Evolutionary conservation across 2,113 vertebrate genomes (phyloP).

Genomic region (Oxygymnocypris stewartii): DNA sequence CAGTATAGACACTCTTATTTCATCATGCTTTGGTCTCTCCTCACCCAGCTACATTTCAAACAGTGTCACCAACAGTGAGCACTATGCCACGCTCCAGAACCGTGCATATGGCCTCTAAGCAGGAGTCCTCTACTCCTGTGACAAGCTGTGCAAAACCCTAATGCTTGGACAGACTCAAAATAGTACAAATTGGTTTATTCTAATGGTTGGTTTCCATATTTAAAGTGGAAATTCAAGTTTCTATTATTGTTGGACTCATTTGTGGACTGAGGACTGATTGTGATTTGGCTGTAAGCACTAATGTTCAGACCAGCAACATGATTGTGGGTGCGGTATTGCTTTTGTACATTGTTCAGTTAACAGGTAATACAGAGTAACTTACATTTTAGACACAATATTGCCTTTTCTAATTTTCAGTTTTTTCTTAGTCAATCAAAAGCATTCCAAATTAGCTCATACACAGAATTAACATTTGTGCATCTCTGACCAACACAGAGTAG

Average conservation of each 20-base stretch:
- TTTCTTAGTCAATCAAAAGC: too few relatives aligned
- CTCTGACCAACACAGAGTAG: neutral
- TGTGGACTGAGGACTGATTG: too few relatives aligned
- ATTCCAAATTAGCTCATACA: too few relatives aligned
- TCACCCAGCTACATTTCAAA: constrained; percentile 19
- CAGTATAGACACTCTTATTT: neutral
- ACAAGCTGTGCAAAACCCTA: constrained; percentile 35
- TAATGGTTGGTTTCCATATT: neutral
- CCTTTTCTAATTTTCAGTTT: too few relatives aligned
- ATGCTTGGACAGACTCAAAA: constrained; percentile 20
- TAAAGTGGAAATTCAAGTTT: neutral
- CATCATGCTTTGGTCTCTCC: constrained; percentile 12
- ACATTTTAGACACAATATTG: too few relatives aligned
- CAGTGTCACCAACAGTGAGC: constrained; percentile 17
- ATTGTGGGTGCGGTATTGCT: too few relatives aligned
- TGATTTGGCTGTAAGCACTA: too few relatives aligned
- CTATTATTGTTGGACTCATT: neutral
- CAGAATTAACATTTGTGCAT: too few relatives aligned
- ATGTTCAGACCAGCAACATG: too few relatives aligned
- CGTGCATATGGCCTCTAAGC: constrained; percentile 53
- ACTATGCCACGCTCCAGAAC: constrained; percentile 30
- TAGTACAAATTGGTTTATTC: neutral
- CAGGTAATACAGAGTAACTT: too few relatives aligned
- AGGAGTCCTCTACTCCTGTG: constrained; percentile 32
- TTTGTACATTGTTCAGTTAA: too few relatives aligned